Evolutionary conservation across 2,888 invertebrate genomes (phyloP).

Genomic region (Oscheius myriophilus): DNA sequence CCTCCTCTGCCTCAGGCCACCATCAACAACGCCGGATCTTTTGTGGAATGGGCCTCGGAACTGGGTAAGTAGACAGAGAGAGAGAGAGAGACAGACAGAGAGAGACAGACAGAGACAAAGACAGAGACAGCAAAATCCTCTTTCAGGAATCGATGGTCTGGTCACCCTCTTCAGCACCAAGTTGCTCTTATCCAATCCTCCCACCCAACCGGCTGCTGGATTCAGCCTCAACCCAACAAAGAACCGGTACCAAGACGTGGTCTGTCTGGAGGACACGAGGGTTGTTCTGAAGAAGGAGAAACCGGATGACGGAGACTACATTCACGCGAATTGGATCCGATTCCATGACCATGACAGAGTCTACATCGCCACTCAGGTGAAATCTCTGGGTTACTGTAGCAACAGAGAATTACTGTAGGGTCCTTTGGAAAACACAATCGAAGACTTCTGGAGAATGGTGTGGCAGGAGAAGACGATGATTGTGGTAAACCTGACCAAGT

Average conservation of each 20-base stretch:
- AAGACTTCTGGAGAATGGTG: conserved; percentile 74
- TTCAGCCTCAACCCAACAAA: background rate
- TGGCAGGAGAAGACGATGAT: conserved; percentile 72
- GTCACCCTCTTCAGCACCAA: background rate
- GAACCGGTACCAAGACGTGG: conserved; percentile 30
- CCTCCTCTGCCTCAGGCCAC: no score
- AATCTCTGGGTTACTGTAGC: conserved; percentile 33
- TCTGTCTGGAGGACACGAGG: conserved; percentile 40
- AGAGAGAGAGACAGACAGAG: no score
- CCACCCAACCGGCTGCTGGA: background rate
- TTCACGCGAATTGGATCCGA: no score
- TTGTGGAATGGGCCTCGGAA: no score
- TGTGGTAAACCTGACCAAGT: conserved; percentile 75
- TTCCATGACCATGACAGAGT: no score
- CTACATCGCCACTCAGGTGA: conserved; percentile 47
- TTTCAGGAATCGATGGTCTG: conserved; percentile 8
- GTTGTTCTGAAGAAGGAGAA: no score
- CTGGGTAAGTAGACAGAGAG: no score
- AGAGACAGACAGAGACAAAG: no score
- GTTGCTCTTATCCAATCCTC: background rate
- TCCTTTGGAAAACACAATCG: conserved; percentile 73
- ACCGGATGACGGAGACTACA: no score
- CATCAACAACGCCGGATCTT: no score
- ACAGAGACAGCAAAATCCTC: no score
- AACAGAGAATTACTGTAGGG: conserved; percentile 68